Conservation (phyloP, 2,888 invertebrate species). For the Meiosimyza decipiens region DNA sequence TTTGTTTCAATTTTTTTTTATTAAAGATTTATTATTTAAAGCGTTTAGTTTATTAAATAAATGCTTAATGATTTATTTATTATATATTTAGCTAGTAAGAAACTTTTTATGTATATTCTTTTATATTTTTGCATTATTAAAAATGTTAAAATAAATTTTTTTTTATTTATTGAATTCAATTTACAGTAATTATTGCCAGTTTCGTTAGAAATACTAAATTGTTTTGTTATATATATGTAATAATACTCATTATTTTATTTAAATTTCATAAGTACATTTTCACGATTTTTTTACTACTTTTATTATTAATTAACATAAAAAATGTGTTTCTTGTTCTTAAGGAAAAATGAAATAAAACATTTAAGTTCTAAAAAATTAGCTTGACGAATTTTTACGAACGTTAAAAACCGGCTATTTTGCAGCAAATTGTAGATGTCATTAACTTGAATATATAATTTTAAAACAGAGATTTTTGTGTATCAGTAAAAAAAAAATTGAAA, state of each 20-base stretch:
- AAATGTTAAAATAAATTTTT: slow-evolving; percentile 24
- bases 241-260: too few relatives aligned
- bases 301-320: slow-evolving; percentile 32
- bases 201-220: slow-evolving; percentile 55
- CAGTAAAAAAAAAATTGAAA: too few relatives aligned
- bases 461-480: too few relatives aligned
- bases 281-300: slow-evolving; percentile 15
- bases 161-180: slow-evolving; percentile 27
- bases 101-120: slow-evolving; percentile 3
- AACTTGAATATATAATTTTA: too few relatives aligned
- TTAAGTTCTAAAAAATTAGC: too few relatives aligned
- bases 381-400: too few relatives aligned
- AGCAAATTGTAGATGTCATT: too few relatives aligned
- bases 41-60: slow-evolving; percentile 19
- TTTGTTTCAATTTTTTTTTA: slow-evolving; percentile 6
- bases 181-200: slow-evolving; percentile 58
- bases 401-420: too few relatives aligned
- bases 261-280: neutral
- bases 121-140: slow-evolving; percentile 14
- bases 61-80: slow-evolving; percentile 17
- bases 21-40: slow-evolving; percentile 11
- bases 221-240: slow-evolving; percentile 24
- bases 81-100: slow-evolving; percentile 19
- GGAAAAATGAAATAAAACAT: too few relatives aligned
- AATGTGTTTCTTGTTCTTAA: slow-evolving; percentile 15